Evolutionary conservation across 2,113 vertebrate genomes (phyloP).

Genomic region (Sturnus vulgaris): DNA sequence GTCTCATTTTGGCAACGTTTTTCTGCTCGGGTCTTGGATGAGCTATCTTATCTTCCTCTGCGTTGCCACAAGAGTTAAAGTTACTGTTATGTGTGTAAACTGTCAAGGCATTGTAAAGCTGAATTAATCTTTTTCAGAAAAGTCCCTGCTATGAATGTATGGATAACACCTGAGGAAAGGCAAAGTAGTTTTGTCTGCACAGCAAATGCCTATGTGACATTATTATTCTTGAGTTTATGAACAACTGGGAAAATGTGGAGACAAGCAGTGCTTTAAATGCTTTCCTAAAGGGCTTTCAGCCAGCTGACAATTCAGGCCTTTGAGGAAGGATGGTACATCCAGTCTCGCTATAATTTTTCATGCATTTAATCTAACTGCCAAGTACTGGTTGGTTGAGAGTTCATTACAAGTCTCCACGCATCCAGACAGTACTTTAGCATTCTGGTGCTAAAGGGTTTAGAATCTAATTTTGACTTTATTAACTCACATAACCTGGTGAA

Average conservation of each 20-base stretch:
- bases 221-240: background rate
- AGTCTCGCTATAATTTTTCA: background rate
- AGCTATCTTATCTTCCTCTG: background rate
- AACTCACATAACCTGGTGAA: slow-evolving; percentile 4
- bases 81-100: background rate
- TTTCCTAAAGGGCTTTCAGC: background rate
- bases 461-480: slow-evolving; percentile 49
- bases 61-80: background rate
- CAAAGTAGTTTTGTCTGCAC: background rate
- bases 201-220: background rate
- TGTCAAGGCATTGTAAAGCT: background rate
- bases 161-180: background rate
- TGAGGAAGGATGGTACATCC: background rate
- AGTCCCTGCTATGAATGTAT: background rate
- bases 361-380: slow-evolving; percentile 13
- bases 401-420: background rate
- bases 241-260: background rate
- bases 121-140: background rate
- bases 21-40: background rate
- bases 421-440: background rate
- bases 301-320: background rate
- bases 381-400: background rate
- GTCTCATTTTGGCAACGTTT: background rate
- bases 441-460: background rate
- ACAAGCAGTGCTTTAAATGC: background rate